Conservation (phyloP, 2,113 vertebrate genomes). For the Macquaria australasica region DNA sequence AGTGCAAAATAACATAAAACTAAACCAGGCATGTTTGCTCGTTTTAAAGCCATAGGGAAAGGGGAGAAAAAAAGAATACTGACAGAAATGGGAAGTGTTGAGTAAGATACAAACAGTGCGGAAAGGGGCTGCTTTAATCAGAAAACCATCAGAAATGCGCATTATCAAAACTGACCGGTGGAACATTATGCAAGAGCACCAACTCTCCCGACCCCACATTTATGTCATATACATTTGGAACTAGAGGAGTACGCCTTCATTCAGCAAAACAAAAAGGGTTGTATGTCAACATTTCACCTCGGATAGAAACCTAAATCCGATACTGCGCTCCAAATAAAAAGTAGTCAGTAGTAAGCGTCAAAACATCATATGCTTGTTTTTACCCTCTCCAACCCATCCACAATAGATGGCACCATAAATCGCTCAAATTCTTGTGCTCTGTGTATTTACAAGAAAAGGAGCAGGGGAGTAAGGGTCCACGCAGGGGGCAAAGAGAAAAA, state of each 20-base stretch:
- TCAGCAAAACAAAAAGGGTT: slow-evolving; percentile 27
- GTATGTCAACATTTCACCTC: slow-evolving; percentile 34
- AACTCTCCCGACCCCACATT: slow-evolving; percentile 38
- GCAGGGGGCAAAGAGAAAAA: slow-evolving; percentile 34
- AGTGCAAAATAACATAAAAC: slow-evolving; percentile 62
- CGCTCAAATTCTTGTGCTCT: slow-evolving; percentile 42
- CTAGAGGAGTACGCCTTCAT: background rate
- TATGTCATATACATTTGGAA: slow-evolving; percentile 51
- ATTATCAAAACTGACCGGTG: slow-evolving; percentile 34
- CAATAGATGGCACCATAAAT: slow-evolving; percentile 54
- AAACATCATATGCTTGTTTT: slow-evolving; percentile 60
- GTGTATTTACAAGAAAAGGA: slow-evolving; percentile 58
- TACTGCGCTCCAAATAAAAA: slow-evolving; percentile 17
- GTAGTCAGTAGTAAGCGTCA: slow-evolving; percentile 35
- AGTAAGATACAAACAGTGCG: slow-evolving; percentile 36
- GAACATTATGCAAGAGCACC: slow-evolving; percentile 47
- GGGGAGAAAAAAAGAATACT: background rate
- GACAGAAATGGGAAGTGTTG: slow-evolving; percentile 46
- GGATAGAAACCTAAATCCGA: slow-evolving; percentile 13
- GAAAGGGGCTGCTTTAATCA: slow-evolving; percentile 34
- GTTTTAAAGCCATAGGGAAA: slow-evolving; percentile 46
- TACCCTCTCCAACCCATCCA: slow-evolving; percentile 18
- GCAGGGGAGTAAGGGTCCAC: slow-evolving; percentile 30
- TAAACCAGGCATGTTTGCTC: slow-evolving; percentile 52
- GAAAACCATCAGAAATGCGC: slow-evolving; percentile 13